Evolutionary conservation across 1,140 invertebrate species (phyloP).

Genomic region (Drosophila oshimai): DNA sequence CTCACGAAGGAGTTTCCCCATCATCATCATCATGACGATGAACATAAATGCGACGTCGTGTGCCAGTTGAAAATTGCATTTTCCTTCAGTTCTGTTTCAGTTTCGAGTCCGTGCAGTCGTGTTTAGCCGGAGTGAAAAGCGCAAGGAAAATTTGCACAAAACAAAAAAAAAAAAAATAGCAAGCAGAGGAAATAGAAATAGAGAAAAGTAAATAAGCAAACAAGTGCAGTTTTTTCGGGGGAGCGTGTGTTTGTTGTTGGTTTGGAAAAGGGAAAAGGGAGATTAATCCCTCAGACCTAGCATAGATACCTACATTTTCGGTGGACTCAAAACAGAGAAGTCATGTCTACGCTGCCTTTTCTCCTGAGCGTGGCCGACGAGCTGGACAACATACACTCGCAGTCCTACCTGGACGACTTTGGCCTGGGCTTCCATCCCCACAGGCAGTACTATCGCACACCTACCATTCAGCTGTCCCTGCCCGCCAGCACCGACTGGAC

Average conservation of each 20-base stretch:
- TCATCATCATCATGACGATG: constrained; percentile 41
- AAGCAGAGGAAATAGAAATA: constrained; percentile 11
- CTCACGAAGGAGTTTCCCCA: constrained; percentile 66
- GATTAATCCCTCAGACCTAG: constrained; percentile 33
- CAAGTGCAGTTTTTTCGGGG: constrained; percentile 16
- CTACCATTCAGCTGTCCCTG: constrained; percentile 76
- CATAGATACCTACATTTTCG: constrained; percentile 58
- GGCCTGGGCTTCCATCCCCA: constrained; percentile 81
- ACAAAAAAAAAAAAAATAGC: not conserved
- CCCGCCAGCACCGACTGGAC: constrained; percentile 79
- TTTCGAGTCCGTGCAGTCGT: constrained; percentile 72
- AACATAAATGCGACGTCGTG: constrained; percentile 62
- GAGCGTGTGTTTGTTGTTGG: too few species aligned
- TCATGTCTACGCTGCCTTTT: constrained; percentile 80
- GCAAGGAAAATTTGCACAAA: constrained; percentile 24
- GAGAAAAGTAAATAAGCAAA: constrained; percentile 41
- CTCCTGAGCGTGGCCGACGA: constrained; percentile 80
- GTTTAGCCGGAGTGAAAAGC: constrained; percentile 43
- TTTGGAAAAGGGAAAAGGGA: not conserved
- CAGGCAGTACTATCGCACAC: constrained; percentile 76
- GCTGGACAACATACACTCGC: constrained; percentile 79
- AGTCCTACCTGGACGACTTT: constrained; percentile 80
- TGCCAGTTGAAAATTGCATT: constrained; percentile 59
- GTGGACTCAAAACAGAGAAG: constrained; percentile 13
- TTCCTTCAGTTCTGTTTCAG: constrained; percentile 72